phyloP scores from a whole-genome alignment of 1,140 invertebrate genomes.

The Neodiprion pinetum region DNA sequence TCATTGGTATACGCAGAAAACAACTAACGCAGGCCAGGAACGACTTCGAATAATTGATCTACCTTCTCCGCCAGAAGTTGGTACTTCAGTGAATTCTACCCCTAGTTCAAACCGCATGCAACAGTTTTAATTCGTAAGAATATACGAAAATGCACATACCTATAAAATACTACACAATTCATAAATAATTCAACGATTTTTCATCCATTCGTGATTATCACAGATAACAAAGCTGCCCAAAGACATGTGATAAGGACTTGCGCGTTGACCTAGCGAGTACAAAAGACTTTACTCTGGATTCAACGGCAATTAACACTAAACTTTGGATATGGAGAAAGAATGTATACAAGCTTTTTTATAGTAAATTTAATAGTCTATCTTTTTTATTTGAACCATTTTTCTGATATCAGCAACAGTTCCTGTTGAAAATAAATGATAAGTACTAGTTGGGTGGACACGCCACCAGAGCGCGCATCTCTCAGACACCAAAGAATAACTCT shows the following conservation, averaged over 20 bases:
- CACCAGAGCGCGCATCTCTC: too few relatives aligned
- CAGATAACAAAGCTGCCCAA: background rate
- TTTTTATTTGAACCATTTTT: too few relatives aligned
- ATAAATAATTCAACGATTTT: background rate
- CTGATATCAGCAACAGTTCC: too few relatives aligned
- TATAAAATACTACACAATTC: background rate
- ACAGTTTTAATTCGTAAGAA: too few relatives aligned
- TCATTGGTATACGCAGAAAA: background rate
- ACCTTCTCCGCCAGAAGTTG: too few relatives aligned
- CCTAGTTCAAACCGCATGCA: too few relatives aligned
- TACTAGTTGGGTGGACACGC: too few relatives aligned
- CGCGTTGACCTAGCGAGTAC: background rate
- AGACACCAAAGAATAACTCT: too few relatives aligned
- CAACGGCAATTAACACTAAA: background rate
- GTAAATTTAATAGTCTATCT: too few relatives aligned
- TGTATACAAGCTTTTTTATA: too few relatives aligned
- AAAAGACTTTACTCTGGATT: background rate
- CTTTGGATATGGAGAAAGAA: background rate
- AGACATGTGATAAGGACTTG: background rate
- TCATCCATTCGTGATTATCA: background rate
- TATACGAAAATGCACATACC: background rate
- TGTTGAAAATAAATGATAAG: too few relatives aligned
- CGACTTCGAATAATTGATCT: conserved; percentile 26
- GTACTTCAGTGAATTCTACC: too few relatives aligned
- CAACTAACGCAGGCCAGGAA: conserved; percentile 16